Conservation (phyloP, 2,888 invertebrate genomes). For the Melinopterus prodromus region DNA sequence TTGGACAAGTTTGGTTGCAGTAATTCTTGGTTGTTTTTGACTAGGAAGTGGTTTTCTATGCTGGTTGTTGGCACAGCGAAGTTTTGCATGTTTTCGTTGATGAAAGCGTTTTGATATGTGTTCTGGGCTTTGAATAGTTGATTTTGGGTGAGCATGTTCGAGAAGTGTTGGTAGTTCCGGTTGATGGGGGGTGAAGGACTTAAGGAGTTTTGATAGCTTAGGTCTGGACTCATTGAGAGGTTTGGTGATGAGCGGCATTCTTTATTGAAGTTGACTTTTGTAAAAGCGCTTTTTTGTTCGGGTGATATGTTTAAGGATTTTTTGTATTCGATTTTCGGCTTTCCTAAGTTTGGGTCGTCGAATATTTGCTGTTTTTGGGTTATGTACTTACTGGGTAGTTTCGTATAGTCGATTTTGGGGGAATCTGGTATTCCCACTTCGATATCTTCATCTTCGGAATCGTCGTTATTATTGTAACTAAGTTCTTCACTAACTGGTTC, state of each 20-base stretch:
- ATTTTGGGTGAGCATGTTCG: conserved; percentile 63
- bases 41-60: conserved; percentile 55
- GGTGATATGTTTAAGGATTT: conserved; percentile 63
- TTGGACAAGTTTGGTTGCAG: conserved; percentile 60
- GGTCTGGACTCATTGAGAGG: conserved; percentile 79
- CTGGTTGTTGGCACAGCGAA: conserved; percentile 54
- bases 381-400: conserved; percentile 48
- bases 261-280: conserved; percentile 72
- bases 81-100: conserved; percentile 58
- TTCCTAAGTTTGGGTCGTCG: conserved; percentile 64
- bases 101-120: conserved; percentile 60
- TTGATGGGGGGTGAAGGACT: conserved; percentile 74
- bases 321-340: conserved; percentile 63
- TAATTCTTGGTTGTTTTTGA: conserved; percentile 55
- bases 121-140: conserved; percentile 66
- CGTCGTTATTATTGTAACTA: conserved; percentile 37
- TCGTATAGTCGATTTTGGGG: conserved; percentile 47
- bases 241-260: conserved; percentile 66
- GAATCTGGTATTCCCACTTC: conserved; percentile 48
- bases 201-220: conserved; percentile 79
- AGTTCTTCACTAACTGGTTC: conserved; percentile 41
- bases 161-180: conserved; percentile 57
- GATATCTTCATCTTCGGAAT: conserved; percentile 56
- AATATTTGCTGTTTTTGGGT: conserved; percentile 66
- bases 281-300: conserved; percentile 79